phyloP scores from a whole-genome alignment of 2,113 vertebrate genomes.

The Notiomystis cincta region DNA sequence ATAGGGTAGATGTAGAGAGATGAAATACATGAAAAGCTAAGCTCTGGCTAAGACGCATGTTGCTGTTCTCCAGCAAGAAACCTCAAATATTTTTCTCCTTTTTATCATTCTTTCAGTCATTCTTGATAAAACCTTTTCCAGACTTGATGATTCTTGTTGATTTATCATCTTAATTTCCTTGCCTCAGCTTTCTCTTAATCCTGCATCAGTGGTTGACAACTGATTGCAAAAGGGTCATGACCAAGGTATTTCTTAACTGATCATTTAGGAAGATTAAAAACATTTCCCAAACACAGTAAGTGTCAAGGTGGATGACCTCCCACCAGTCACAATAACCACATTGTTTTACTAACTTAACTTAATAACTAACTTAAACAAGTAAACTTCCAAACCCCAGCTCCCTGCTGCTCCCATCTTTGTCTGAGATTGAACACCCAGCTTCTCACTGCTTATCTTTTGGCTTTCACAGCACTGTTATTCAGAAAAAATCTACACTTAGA shows the following conservation, averaged over 20 bases:
- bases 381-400: background rate
- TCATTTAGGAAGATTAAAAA: background rate
- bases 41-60: fast-evolving
- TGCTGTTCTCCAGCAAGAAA: background rate
- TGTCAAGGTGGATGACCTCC: background rate
- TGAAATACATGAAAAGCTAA: background rate
- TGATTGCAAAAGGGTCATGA: background rate
- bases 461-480: background rate
- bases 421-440: background rate
- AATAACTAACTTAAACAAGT: background rate
- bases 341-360: background rate
- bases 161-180: background rate
- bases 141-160: background rate
- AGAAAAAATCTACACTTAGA: background rate
- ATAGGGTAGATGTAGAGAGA: background rate
- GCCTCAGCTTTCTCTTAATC: background rate
- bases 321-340: background rate
- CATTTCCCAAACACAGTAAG: background rate
- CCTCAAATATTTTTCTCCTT: background rate
- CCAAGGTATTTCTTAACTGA: background rate
- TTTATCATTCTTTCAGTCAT: background rate
- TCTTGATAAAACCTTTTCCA: background rate
- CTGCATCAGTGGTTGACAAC: background rate
- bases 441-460: background rate
- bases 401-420: background rate